phyloP scores from a whole-genome alignment of 1,140 invertebrate genomes.

The Pseudachorutes palmiensis region DNA sequence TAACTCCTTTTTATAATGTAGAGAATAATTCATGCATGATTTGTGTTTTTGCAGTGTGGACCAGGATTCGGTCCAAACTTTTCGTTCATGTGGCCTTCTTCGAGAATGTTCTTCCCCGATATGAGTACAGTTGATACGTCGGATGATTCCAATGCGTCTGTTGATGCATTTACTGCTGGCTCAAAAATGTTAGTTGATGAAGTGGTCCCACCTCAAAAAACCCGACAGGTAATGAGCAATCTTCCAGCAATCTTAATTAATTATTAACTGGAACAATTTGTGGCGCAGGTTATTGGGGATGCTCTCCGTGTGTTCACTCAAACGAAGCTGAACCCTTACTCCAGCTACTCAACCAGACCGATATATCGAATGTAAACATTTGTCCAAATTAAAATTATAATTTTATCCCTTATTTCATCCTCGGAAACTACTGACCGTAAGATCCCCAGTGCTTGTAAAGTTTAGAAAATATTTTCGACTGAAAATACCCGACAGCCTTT shows the following conservation, averaged over 20 bases:
- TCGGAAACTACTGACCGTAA: no score
- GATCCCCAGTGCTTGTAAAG: no score
- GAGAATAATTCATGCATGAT: no score
- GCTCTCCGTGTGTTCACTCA: conserved; percentile 19
- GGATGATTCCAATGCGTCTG: not conserved
- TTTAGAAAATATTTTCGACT: no score
- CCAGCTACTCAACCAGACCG: not conserved
- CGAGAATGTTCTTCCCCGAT: conserved; percentile 16
- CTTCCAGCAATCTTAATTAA: not conserved
- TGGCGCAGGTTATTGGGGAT: conserved; percentile 12
- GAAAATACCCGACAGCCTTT: no score
- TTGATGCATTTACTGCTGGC: conserved; percentile 32
- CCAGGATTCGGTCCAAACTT: conserved; percentile 34
- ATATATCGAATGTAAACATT: conserved; percentile 30
- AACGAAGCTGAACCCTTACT: conserved; percentile 8
- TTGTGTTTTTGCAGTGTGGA: conserved; percentile 33
- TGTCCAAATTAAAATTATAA: no score
- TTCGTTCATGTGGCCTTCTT: conserved; percentile 34
- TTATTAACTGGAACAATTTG: not conserved
- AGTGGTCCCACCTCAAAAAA: conserved; percentile 30
- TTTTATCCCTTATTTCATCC: no score
- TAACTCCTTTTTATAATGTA: not conserved
- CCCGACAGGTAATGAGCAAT: conserved; percentile 24
- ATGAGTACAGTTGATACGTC: conserved; percentile 17
- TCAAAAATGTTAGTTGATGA: conserved; percentile 30